These are phyloP conservation scores for Paraescarpia echinospica DNA, from an alignment of 1,140 invertebrate genomes.

Conservation along the genomic window DNA sequence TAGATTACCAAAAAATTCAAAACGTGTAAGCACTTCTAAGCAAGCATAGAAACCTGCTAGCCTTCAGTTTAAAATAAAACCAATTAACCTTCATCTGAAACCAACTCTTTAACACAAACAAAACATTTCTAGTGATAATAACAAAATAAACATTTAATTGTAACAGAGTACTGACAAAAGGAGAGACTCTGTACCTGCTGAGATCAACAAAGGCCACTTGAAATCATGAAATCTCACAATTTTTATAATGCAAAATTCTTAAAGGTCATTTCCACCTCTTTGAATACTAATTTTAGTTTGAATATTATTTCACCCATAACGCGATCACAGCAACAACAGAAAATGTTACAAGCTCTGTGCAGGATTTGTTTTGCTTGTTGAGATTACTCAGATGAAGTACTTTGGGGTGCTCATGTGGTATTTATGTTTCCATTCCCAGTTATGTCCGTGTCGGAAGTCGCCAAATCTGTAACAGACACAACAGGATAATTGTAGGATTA, in stretches of 20 bases:
- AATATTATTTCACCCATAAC: background rate
- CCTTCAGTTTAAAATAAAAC: background rate
- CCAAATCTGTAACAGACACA: slow-evolving; percentile 48
- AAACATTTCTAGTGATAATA: background rate
- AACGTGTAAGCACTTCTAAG: too few relatives aligned
- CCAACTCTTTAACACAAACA: background rate
- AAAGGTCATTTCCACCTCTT: background rate
- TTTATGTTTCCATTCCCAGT: slow-evolving; percentile 42
- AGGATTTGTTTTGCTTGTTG: background rate
- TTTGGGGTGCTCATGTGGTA: slow-evolving; percentile 59
- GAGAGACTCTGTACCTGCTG: background rate
- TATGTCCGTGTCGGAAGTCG: slow-evolving; percentile 43
- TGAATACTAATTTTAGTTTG: background rate
- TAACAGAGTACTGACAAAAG: too few relatives aligned
- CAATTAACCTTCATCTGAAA: background rate
- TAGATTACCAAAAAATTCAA: too few relatives aligned
- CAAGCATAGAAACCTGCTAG: too few relatives aligned
- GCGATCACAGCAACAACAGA: background rate
- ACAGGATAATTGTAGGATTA: too few relatives aligned
- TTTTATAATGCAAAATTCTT: background rate
- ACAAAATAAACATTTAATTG: background rate
- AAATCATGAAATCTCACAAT: background rate
- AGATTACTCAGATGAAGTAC: slow-evolving; percentile 42
- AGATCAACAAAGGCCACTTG: background rate
- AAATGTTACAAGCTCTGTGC: background rate